Conservation (phyloP, 2,888 invertebrate genomes). For the Chelonus formosanus region DNA sequence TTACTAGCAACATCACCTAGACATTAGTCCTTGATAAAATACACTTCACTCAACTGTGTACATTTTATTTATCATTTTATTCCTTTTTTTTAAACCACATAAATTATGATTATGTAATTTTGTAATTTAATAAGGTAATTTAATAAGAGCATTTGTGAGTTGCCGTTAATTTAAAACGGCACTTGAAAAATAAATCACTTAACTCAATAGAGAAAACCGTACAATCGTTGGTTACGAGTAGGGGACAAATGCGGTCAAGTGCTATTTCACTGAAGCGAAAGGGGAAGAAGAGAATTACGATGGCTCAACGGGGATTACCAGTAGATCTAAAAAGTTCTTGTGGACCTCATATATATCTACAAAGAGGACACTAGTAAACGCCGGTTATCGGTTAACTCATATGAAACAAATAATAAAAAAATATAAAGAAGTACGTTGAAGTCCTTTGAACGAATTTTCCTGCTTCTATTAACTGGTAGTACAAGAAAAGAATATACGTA, state of each 20-base stretch:
- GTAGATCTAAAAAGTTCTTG: constrained; percentile 6
- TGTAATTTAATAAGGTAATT: neutral
- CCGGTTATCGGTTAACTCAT: neutral
- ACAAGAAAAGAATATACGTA: neutral
- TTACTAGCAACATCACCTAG: too few species aligned
- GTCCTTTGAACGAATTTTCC: neutral
- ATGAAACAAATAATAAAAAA: neutral
- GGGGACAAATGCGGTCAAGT: constrained; percentile 14
- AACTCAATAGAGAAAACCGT: neutral
- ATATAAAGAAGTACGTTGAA: neutral
- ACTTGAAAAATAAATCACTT: constrained; percentile 8
- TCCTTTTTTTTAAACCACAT: too few species aligned
- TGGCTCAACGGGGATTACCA: constrained; percentile 13
- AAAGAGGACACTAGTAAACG: neutral
- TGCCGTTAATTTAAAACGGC: neutral
- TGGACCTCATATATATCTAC: neutral
- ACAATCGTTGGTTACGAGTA: neutral
- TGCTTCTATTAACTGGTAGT: neutral
- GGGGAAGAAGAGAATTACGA: constrained; percentile 10
- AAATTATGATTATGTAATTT: too few species aligned
- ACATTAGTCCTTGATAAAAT: too few species aligned
- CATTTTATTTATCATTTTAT: too few species aligned
- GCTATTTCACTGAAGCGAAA: constrained; percentile 1
- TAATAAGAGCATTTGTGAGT: neutral
- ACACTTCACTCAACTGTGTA: too few species aligned